These are phyloP conservation scores for Channa maculata DNA, from an alignment of 2,113 vertebrate species.

Conservation along the genomic window DNA sequence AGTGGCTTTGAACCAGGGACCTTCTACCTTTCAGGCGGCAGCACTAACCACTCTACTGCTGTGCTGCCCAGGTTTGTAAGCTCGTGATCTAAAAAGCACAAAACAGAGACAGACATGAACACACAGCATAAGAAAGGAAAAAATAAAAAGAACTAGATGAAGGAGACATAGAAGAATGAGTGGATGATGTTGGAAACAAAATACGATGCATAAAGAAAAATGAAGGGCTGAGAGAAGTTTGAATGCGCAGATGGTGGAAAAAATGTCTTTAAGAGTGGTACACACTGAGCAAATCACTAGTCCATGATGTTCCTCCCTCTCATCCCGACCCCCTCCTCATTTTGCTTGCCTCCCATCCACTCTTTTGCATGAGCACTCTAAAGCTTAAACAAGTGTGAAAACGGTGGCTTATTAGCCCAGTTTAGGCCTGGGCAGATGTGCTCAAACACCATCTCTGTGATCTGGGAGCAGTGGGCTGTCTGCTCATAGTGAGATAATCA, in stretches of 20 bases:
- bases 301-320: slow-evolving; percentile 44
- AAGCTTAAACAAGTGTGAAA: slow-evolving; percentile 81
- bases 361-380: slow-evolving; percentile 65
- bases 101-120: no score
- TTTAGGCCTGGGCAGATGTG: slow-evolving; percentile 57
- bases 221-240: slow-evolving; percentile 14
- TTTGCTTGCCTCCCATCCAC: background rate
- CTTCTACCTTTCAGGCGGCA: no score
- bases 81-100: no score
- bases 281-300: slow-evolving; percentile 8
- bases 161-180: background rate
- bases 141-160: background rate
- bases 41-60: no score
- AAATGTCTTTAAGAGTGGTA: background rate
- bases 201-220: background rate
- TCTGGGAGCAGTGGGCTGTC: slow-evolving; percentile 64
- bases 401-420: slow-evolving; percentile 71
- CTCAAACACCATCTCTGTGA: slow-evolving; percentile 58
- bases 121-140: no score
- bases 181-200: background rate
- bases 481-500: slow-evolving; percentile 78
- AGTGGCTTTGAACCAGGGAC: no score
- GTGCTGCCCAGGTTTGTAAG: no score
- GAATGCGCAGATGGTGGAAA: slow-evolving; percentile 24
- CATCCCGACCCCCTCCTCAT: slow-evolving; percentile 12